These are phyloP conservation scores for Fukomys damarensis DNA, from an alignment of 2,113 vertebrate genomes.

Conservation along the genomic window DNA sequence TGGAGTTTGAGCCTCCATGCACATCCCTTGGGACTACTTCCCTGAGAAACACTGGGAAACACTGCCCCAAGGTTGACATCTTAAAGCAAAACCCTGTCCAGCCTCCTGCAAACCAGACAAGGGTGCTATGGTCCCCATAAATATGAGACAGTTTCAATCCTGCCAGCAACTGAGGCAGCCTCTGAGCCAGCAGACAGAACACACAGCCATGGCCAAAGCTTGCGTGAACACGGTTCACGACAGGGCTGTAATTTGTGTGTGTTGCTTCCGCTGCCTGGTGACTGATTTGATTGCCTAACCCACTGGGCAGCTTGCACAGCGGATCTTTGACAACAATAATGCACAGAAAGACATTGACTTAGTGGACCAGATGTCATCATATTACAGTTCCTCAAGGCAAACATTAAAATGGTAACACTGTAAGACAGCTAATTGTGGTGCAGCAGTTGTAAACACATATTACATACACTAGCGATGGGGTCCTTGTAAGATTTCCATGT, in stretches of 20 bases:
- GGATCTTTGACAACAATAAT: neutral
- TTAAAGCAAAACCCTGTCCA: neutral
- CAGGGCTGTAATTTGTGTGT: neutral
- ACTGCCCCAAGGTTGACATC: neutral
- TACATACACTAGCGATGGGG: neutral
- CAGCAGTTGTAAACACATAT: neutral
- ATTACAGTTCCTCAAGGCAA: neutral
- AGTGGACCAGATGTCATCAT: neutral
- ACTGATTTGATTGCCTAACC: neutral
- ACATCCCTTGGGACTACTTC: neutral
- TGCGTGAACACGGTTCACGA: neutral
- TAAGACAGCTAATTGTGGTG: neutral
- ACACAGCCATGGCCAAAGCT: rapidly evolving
- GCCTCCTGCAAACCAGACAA: neutral
- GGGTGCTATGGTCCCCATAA: neutral
- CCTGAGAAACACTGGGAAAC: neutral
- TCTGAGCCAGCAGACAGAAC: neutral
- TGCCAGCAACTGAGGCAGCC: neutral
- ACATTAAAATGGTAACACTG: neutral
- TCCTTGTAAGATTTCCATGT: neutral
- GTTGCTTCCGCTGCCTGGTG: neutral
- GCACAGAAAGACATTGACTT: neutral
- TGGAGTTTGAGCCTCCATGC: neutral
- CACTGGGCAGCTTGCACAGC: neutral
- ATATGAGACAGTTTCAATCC: neutral